Base-by-base conservation (phyloP, 1,140 invertebrate genomes). In the Drosophila mayri region DNA sequence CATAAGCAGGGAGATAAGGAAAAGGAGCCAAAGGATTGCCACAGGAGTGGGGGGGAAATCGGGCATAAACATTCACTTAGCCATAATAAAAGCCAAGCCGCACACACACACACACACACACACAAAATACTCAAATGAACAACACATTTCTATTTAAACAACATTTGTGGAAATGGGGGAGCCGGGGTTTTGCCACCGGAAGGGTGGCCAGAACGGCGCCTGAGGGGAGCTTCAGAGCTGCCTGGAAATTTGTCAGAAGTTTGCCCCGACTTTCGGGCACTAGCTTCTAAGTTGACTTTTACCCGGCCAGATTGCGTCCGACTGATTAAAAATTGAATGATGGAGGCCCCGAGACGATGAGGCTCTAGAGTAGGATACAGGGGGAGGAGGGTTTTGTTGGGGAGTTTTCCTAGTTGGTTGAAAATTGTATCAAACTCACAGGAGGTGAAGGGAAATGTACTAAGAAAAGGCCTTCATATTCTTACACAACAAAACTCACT, bases 321-420 rank as follows among this genome's bases (percentile, higher is more conserved):
- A 77, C 84, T 87, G 84, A 87, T 87, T 87, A 87, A 87, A 73
- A 87, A 87, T 87, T 88, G 84, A 87, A 88, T 80, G 84, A 87
- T 75, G 84, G 44, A 76, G 74, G 62, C 61, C 54, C 41, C 46
- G 59, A 50, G 35, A 57, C 67, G 49, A 22, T 49, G 35, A 12
- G 10, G 12, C 25, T 25, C 20, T 25, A 12, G 20, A 4, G 5
- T n/a, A n/a, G n/a, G n/a, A n/a, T n/a, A n/a, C n/a, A n/a, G 8
- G 16, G 12, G 38, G 32, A 32, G 9, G 28, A 30, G 7, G 38
- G n/a, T 7, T 40, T 38, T 2, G 38, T 8, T 0, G 8, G n/a
- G 4, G 8, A 3, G 16, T 2, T 10, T 10, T n/a, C 8, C 18
- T 20, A 30, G 28, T 30, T 49, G 4, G 9, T 49, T 49, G 50